Evolutionary conservation across 2,113 vertebrate species (phyloP).

Genomic region (Monarcha castaneiventris): DNA sequence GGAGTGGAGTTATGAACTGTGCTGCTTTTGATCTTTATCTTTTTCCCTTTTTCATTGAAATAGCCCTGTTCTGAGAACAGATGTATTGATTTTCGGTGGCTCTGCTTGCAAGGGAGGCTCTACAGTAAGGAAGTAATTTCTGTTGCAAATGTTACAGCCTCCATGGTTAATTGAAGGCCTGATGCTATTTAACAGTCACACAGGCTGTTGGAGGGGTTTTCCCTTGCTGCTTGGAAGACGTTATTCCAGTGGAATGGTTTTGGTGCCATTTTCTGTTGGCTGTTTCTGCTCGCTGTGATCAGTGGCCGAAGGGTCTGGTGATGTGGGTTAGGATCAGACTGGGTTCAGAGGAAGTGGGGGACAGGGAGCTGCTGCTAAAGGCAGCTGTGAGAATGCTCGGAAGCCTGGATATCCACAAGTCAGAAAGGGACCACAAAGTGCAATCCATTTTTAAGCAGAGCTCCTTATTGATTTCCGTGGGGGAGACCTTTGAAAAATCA

Average conservation of each 20-base stretch:
- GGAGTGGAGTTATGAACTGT: neutral
- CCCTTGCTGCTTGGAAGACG: neutral
- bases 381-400: neutral
- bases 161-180: neutral
- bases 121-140: neutral
- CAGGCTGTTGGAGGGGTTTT: neutral
- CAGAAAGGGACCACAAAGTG: neutral
- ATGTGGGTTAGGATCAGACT: neutral
- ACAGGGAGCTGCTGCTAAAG: neutral
- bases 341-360: neutral
- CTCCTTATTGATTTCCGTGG: conserved; percentile 34
- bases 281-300: rapidly evolving
- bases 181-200: neutral
- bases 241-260: neutral
- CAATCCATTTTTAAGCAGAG: conserved; percentile 28
- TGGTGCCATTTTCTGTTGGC: neutral
- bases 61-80: neutral
- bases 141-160: neutral
- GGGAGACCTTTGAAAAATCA: conserved; percentile 37
- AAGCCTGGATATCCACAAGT: neutral
- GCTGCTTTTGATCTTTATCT: neutral
- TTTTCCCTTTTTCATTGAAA: neutral
- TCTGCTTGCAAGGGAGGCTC: neutral
- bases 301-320: neutral
- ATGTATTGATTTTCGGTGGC: neutral